Percentiles rank a stretch among this genome's conserved stretches.
Conservation (phyloP, 2,888 invertebrate species). For the Chorisops tibialis region DNA sequence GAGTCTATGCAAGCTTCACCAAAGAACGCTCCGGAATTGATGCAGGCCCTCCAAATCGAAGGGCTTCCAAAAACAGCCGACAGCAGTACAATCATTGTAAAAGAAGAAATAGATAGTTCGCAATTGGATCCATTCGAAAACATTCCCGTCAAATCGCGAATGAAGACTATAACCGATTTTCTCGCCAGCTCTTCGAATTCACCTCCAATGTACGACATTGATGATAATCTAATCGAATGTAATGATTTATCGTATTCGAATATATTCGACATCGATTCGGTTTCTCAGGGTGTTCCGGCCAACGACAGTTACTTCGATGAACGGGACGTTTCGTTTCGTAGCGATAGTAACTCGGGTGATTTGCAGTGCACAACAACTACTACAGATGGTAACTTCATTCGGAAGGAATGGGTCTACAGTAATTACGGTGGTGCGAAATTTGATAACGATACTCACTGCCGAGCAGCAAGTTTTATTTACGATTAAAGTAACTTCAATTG, state of each 20-base stretch:
- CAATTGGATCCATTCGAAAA: not conserved
- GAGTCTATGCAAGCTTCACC: conserved; percentile 18
- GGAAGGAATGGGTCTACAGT: conserved; percentile 50
- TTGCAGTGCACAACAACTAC: conserved; percentile 35
- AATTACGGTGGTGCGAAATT: conserved; percentile 44
- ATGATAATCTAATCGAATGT: conserved; percentile 48
- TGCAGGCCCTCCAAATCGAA: not conserved
- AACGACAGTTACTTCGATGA: conserved; percentile 46
- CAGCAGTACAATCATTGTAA: not conserved
- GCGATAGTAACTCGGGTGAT: not conserved
- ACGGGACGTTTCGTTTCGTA: not conserved
- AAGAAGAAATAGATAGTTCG: not conserved
- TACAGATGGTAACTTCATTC: conserved; percentile 50
- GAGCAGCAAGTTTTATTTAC: conserved; percentile 3
- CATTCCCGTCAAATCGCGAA: not conserved
- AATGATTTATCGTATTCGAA: conserved; percentile 45
- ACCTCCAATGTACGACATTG: conserved; percentile 40
- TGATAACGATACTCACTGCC: conserved; percentile 1
- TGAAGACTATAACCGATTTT: conserved; percentile 28
- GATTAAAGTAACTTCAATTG: not conserved
- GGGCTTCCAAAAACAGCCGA: not conserved
- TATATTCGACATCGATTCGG: conserved; percentile 49
- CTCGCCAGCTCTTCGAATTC: conserved; percentile 24
- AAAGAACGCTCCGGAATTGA: conserved; percentile 2
- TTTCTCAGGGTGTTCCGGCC: conserved; percentile 49